A percentile compares a stretch with the other conserved stretches of the same genome.
Conservation (phyloP, 2,797 vertebrate species). For the Periophthalmus magnuspinnatus region DNA sequence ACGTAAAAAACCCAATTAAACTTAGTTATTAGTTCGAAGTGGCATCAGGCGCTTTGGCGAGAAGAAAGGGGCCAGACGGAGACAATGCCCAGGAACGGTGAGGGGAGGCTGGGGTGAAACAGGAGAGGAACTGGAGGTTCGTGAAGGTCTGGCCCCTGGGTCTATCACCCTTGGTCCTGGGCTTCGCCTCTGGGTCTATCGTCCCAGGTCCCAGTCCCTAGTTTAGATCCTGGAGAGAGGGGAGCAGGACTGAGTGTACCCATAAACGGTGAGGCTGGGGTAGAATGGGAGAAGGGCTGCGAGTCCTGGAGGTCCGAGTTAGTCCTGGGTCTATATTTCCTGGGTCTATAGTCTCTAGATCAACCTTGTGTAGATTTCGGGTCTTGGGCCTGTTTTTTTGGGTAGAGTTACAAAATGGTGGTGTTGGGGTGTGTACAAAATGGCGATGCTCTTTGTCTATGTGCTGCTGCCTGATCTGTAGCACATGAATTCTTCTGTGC, state of each 20-base stretch:
- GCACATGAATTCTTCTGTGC: not conserved
- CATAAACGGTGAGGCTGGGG: not conserved
- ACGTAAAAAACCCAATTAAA: constrained; percentile 42
- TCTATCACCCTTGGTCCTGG: too few species aligned
- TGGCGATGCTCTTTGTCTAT: not conserved
- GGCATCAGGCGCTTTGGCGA: not conserved
- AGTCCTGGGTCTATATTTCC: not conserved
- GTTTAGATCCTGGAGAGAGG: too few species aligned
- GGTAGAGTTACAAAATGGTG: not conserved
- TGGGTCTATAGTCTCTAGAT: not conserved
- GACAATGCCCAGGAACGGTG: not conserved
- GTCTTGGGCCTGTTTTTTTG: not conserved
- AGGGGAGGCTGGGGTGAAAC: not conserved
- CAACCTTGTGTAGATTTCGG: not conserved
- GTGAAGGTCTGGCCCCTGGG: too few species aligned
- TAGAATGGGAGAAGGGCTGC: too few species aligned
- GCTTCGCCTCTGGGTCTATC: too few species aligned
- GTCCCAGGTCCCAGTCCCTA: too few species aligned
- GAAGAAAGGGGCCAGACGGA: not conserved
- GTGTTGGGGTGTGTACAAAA: not conserved
- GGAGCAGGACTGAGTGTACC: not conserved
- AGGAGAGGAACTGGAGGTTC: not conserved
- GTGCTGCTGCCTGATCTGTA: not conserved
- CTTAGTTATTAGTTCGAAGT: constrained; percentile 23
- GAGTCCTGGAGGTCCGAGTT: not conserved